A percentile compares a stretch with the other conserved stretches of the same genome.
These are phyloP conservation scores for Tipula unca DNA, from an alignment of 2,888 invertebrate species.

Conservation along the genomic window DNA sequence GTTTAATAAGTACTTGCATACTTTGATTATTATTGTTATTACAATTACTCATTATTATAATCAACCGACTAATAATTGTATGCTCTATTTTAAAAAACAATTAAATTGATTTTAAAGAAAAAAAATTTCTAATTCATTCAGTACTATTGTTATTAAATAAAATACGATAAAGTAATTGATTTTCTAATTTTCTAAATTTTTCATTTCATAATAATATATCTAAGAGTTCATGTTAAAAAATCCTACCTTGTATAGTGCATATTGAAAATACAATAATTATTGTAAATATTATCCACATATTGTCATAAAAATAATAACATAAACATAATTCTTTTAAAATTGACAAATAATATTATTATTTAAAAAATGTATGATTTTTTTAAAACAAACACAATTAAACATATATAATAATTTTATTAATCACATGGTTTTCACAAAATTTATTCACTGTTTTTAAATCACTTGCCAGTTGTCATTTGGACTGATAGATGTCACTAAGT, in stretches of 20 bases:
- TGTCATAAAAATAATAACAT: neutral
- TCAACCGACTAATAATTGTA: neutral
- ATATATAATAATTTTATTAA: neutral
- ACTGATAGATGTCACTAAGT: neutral
- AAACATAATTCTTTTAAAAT: neutral
- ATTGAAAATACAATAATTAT: conserved; percentile 15
- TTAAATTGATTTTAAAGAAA: conserved; percentile 1
- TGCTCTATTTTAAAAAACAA: neutral
- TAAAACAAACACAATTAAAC: neutral
- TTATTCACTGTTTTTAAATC: neutral
- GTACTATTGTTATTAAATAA: neutral
- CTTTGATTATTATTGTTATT: neutral
- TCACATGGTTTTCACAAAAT: neutral
- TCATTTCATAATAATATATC: neutral
- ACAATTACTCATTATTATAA: neutral
- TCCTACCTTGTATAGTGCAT: neutral
- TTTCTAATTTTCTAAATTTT: neutral
- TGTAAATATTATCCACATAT: conserved; percentile 15
- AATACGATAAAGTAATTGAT: neutral
- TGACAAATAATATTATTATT: neutral
- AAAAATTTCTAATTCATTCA: neutral
- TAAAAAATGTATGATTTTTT: neutral
- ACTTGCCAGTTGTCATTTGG: neutral
- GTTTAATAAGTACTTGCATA: neutral
- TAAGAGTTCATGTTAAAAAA: neutral